Base-by-base conservation (phyloP, 2,797 vertebrate species). In the Brachyrhaphis roseni region DNA sequence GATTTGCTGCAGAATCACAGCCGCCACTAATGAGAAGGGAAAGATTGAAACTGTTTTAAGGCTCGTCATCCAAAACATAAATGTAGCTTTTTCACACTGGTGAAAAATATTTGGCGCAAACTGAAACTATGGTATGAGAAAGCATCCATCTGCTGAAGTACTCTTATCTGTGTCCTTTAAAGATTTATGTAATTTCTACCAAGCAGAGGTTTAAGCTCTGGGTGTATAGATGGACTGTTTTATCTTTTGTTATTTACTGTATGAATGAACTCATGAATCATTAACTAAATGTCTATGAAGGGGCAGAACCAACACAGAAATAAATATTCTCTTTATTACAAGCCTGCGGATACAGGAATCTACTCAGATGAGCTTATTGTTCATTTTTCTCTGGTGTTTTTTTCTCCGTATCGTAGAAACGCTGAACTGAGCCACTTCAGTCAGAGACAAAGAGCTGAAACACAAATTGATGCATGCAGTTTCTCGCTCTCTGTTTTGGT, bases 211-310 rank as follows among this genome's bases (percentile, higher is more conserved):
- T 80, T 72, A 66, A 83, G 78, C 78, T 87, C 39, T 36, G 46
- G 5, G 78, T 62, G 78, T 64, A 80, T 80, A 68, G 80, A 81
- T 26, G 1, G 59, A 84, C 81, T 82, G 80, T 70, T 88, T 86
- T 80, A 88, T 83, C 81, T 87, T 88, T 85, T 87, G 78, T 91
- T 91, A 90, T 93, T 88, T 92, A 92, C 89, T 77, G 78, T 91
- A 87, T 82, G 86, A 92, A 91, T 91, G 86, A 90, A 89, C 84
- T 93, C 90, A 92, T 93, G 80, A 91, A 91, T 92, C 82, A 91
- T 92, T 94, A 87, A 93, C 75, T 83, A 41, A 82, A 84, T 79
- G 76, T 90, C 75, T 81, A 84, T 89, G 83, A 88, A 82, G 84
- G 55, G 82, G 84, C 68, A 81, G 68, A 55, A 77, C 26, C 55